Percentiles rank a stretch among this genome's conserved stretches.
Conservation (phyloP, 2,888 invertebrate genomes). For the Euzophera pinguis region DNA sequence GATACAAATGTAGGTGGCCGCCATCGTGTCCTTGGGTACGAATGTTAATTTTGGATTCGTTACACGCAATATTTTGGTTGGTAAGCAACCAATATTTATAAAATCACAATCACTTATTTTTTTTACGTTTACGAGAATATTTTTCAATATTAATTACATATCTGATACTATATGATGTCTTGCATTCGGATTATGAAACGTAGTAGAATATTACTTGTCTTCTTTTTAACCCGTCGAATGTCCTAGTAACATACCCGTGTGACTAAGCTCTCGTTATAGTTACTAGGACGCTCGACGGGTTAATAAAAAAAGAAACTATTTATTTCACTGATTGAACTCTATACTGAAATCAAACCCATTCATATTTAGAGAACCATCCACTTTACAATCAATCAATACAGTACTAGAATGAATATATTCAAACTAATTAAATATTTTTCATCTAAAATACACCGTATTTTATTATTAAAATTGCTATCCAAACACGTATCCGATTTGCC, state of each 20-base stretch:
- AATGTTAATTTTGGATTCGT: conserved; percentile 48
- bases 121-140: no score
- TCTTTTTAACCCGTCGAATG: no score
- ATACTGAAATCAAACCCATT: neutral
- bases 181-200: no score
- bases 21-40: conserved; percentile 34
- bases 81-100: conserved; percentile 20
- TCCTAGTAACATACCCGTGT: no score
- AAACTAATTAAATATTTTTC: conserved; percentile 8
- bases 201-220: no score
- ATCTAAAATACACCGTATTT: neutral
- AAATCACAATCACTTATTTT: no score
- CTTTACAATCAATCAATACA: neutral
- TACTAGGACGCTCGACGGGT: no score
- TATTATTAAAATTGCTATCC: conserved; percentile 9
- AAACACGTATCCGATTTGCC: conserved; percentile 9
- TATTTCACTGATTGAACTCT: neutral
- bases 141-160: no score
- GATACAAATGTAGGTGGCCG: conserved; percentile 51
- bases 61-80: conserved; percentile 39
- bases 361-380: neutral
- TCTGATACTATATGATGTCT: no score
- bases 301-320: neutral
- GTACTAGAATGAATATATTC: neutral
- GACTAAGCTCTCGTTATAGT: no score